These are phyloP conservation scores for Nasonovia ribisnigri DNA, from an alignment of 2,888 invertebrate genomes.

Conservation along the genomic window DNA sequence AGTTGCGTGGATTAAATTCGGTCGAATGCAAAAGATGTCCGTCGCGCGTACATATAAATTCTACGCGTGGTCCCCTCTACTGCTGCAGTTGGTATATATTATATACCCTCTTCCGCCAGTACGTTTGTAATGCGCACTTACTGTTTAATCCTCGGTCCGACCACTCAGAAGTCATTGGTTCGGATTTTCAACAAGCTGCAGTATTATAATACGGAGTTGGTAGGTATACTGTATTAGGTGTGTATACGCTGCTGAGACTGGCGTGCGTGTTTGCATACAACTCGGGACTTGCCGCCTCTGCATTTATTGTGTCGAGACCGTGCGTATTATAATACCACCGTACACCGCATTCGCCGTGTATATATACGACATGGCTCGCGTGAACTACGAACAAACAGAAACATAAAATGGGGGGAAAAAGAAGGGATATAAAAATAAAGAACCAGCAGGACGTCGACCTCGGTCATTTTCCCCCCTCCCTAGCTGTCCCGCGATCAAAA, in stretches of 20 bases:
- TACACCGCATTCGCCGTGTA: background rate
- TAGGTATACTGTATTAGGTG: too few species aligned
- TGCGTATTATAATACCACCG: background rate
- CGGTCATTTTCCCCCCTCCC: background rate
- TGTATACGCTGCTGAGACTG: background rate
- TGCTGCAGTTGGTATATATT: background rate
- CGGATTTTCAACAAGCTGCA: constrained; percentile 34
- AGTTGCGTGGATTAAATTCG: constrained; percentile 21
- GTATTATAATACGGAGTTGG: background rate
- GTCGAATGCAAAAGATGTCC: constrained; percentile 13
- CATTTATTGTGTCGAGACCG: background rate
- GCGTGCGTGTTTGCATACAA: constrained; percentile 42
- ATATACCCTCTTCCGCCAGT: background rate
- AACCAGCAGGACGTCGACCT: constrained; percentile 21
- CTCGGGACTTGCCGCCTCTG: constrained; percentile 22
- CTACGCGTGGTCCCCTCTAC: background rate
- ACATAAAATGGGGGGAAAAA: background rate
- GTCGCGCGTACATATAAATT: too few species aligned
- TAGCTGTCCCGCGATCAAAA: background rate
- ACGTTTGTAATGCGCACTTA: background rate
- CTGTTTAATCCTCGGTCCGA: background rate
- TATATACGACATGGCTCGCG: background rate
- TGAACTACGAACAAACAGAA: background rate
- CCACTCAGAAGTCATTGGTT: constrained; percentile 40
- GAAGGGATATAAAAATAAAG: background rate